A percentile compares a stretch with the other conserved stretches of the same genome.
Conservation (phyloP, 1,140 invertebrate genomes). For the Dermatophagoides farinae region DNA sequence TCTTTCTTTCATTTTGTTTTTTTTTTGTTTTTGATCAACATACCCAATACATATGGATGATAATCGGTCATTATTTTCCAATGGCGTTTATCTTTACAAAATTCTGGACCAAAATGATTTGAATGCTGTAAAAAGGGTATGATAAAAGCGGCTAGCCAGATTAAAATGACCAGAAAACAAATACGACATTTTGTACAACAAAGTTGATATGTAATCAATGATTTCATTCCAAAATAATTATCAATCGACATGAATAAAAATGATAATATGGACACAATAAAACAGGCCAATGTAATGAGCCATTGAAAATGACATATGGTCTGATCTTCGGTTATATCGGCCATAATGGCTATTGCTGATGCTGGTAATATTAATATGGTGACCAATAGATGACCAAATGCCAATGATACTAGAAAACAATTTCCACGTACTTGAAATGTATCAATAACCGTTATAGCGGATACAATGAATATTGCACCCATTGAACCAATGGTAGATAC, state of each 20-base stretch:
- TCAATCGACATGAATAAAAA: slow-evolving; percentile 41
- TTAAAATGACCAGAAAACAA: slow-evolving; percentile 31
- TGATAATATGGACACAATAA: slow-evolving; percentile 41
- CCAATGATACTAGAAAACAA: slow-evolving; percentile 51
- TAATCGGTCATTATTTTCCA: slow-evolving; percentile 16
- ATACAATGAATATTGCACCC: slow-evolving; percentile 53
- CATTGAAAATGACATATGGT: slow-evolving; percentile 42
- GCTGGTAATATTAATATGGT: slow-evolving; percentile 47
- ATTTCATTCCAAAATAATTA: slow-evolving; percentile 19
- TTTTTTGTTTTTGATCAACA: not conserved
- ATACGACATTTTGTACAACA: slow-evolving; percentile 19
- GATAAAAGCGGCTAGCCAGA: slow-evolving; percentile 31
- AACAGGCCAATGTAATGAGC: slow-evolving; percentile 40
- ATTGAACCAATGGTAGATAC: slow-evolving; percentile 44
- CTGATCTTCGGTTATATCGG: slow-evolving; percentile 36
- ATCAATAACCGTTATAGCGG: slow-evolving; percentile 33
- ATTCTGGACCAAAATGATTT: slow-evolving; percentile 24
- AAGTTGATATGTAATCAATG: slow-evolving; percentile 14
- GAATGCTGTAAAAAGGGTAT: slow-evolving; percentile 33
- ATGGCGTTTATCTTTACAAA: slow-evolving; percentile 13
- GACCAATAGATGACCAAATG: slow-evolving; percentile 47
- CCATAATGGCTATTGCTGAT: slow-evolving; percentile 38
- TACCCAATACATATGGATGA: slow-evolving; percentile 11
- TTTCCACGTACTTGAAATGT: slow-evolving; percentile 31
- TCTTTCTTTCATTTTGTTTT: too few relatives aligned